Conservation (phyloP, 2,888 invertebrate genomes). For the Lampropteryx suffumata region DNA sequence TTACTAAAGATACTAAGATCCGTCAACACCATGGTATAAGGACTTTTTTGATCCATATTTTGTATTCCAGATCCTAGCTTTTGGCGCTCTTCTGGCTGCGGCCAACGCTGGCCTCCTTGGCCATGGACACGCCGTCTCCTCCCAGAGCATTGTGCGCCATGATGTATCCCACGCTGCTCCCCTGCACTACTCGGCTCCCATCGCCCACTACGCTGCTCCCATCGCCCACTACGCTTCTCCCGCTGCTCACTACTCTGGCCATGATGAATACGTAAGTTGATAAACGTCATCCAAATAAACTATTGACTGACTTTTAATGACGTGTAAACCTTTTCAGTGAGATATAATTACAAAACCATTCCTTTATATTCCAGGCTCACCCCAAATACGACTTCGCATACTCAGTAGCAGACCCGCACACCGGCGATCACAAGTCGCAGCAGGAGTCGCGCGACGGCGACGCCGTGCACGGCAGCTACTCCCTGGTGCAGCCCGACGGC, state of each 20-base stretch:
- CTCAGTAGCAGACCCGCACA: constrained; percentile 80
- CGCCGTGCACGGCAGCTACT: constrained; percentile 83
- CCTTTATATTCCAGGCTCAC: constrained; percentile 48
- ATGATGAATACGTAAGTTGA: constrained; percentile 44
- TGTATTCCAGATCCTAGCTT: constrained; percentile 61
- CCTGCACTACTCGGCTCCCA: constrained; percentile 42
- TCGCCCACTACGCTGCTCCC: constrained; percentile 47
- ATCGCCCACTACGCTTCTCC: constrained; percentile 43
- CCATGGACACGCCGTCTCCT: constrained; percentile 60
- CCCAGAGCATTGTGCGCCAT: constrained; percentile 62
- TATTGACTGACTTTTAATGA: too few relatives aligned
- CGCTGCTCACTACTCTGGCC: constrained; percentile 41
- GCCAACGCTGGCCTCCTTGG: constrained; percentile 71
- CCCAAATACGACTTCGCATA: constrained; percentile 76
- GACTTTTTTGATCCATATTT: background rate
- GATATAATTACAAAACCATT: background rate
- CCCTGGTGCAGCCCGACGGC: constrained; percentile 77
- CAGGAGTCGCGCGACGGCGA: constrained; percentile 79
- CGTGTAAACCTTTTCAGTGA: too few relatives aligned
- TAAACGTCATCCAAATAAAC: background rate
- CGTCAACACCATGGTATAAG: too few relatives aligned
- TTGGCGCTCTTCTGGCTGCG: constrained; percentile 67
- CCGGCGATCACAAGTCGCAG: constrained; percentile 82
- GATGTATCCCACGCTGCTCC: constrained; percentile 58
- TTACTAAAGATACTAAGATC: background rate